Percentiles rank a stretch among this genome's conserved stretches.
These are phyloP conservation scores for Monoplex corrugatus DNA, from an alignment of 2,888 invertebrate genomes.

Conservation along the genomic window DNA sequence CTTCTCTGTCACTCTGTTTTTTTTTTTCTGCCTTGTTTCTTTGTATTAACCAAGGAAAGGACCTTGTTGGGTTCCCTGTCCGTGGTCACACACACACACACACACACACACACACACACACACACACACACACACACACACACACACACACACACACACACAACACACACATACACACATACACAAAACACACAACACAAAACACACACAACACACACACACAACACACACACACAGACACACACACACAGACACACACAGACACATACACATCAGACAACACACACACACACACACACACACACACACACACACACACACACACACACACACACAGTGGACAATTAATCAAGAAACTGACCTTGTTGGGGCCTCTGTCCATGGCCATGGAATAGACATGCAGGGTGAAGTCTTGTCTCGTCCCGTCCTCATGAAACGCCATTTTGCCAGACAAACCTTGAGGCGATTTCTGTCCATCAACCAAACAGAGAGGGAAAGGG, in stretches of 20 bases:
- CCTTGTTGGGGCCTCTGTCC: slow-evolving; percentile 73
- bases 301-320: no score
- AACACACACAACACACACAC: neutral
- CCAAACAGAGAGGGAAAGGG: no score
- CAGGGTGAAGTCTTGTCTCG: slow-evolving; percentile 75
- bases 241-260: neutral
- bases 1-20: no score
- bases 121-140: no score
- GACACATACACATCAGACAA: slow-evolving; percentile 12
- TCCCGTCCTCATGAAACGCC: slow-evolving; percentile 76
- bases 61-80: no score
- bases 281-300: neutral
- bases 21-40: no score
- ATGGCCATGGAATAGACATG: slow-evolving; percentile 76
- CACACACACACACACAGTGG: no score
- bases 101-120: slow-evolving; percentile 13
- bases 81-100: neutral
- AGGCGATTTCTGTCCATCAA: slow-evolving; percentile 50
- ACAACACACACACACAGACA: no score
- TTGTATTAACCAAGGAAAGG: no score
- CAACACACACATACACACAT: neutral
- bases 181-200: no score
- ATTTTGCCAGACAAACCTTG: slow-evolving; percentile 78
- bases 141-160: no score
- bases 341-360: no score